Evolutionary conservation across 2,797 vertebrate species (phyloP).

Genomic region (Cetoscarus ocellatus): DNA sequence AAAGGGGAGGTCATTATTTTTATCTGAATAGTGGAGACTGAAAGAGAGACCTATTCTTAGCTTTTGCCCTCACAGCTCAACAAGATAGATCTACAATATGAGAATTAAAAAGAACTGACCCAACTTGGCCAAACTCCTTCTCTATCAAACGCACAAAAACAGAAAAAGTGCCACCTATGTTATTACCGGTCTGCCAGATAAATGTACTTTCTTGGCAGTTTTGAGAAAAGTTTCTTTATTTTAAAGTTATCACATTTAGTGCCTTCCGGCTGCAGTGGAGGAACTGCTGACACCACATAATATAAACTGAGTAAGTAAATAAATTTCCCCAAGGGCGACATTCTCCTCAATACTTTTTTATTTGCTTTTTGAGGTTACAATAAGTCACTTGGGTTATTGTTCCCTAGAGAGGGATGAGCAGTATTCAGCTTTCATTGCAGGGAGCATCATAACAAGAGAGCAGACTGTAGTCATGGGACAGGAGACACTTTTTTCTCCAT

Average conservation of each 20-base stretch:
- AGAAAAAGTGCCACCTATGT: background rate
- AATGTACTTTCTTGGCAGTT: slow-evolving; percentile 32
- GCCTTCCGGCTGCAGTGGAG: slow-evolving; percentile 15
- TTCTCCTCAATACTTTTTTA: slow-evolving; percentile 58
- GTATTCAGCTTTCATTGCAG: slow-evolving; percentile 62
- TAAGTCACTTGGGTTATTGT: slow-evolving; percentile 64
- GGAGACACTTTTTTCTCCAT: slow-evolving; percentile 1
- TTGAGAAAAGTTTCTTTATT: slow-evolving; percentile 36
- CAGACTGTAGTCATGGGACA: slow-evolving; percentile 14
- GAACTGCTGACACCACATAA: slow-evolving; percentile 60
- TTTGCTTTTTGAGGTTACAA: slow-evolving; percentile 57
- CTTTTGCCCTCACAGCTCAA: slow-evolving; percentile 47
- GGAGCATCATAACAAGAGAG: slow-evolving; percentile 47
- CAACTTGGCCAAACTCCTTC: slow-evolving; percentile 4
- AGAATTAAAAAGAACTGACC: slow-evolving; percentile 21
- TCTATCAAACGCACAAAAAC: slow-evolving; percentile 25
- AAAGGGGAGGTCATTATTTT: slow-evolving; percentile 77
- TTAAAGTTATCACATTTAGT: slow-evolving; percentile 48
- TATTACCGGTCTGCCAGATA: slow-evolving; percentile 17
- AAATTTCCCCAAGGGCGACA: slow-evolving; percentile 54
- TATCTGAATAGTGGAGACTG: slow-evolving; percentile 47
- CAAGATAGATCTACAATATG: slow-evolving; percentile 49
- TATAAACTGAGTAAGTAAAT: slow-evolving; percentile 67
- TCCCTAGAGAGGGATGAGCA: slow-evolving; percentile 61
- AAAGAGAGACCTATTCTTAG: slow-evolving; percentile 71